Evolutionary conservation across 2,797 vertebrate genomes (phyloP).

Genomic region (Anabas testudineus): DNA sequence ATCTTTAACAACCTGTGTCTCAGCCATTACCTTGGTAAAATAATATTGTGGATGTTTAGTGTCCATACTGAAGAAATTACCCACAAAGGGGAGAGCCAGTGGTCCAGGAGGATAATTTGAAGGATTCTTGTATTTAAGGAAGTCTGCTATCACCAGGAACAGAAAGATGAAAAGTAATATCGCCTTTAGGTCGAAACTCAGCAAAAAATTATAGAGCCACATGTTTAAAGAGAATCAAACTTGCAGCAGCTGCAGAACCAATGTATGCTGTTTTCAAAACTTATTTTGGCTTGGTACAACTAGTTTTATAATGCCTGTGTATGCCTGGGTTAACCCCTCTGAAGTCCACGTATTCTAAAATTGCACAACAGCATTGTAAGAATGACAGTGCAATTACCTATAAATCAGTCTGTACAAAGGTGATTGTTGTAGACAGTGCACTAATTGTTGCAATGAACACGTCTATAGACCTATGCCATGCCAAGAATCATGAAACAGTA

Average conservation of each 20-base stretch:
- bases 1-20: neutral
- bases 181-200: constrained; percentile 54
- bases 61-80: constrained; percentile 78
- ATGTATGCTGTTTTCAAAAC: neutral
- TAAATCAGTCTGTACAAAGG: too few species aligned
- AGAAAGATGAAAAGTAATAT: constrained; percentile 73
- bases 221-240: constrained; percentile 35
- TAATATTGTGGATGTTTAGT: constrained; percentile 75
- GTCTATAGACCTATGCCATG: too few species aligned
- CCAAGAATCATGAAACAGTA: too few species aligned
- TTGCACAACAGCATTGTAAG: too few species aligned
- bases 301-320: too few species aligned
- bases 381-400: too few species aligned
- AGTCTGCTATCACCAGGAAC: constrained; percentile 76
- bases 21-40: constrained; percentile 79
- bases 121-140: constrained; percentile 79
- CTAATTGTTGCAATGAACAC: too few species aligned
- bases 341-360: too few species aligned
- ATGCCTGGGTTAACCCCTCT: too few species aligned
- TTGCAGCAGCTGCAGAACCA: neutral
- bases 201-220: constrained; percentile 56
- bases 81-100: constrained; percentile 77
- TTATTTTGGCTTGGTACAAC: too few species aligned
- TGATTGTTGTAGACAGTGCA: too few species aligned
- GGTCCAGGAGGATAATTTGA: constrained; percentile 86